Evolutionary conservation across 2,113 vertebrate species (phyloP).

Genomic region (Montifringilla adamsi): DNA sequence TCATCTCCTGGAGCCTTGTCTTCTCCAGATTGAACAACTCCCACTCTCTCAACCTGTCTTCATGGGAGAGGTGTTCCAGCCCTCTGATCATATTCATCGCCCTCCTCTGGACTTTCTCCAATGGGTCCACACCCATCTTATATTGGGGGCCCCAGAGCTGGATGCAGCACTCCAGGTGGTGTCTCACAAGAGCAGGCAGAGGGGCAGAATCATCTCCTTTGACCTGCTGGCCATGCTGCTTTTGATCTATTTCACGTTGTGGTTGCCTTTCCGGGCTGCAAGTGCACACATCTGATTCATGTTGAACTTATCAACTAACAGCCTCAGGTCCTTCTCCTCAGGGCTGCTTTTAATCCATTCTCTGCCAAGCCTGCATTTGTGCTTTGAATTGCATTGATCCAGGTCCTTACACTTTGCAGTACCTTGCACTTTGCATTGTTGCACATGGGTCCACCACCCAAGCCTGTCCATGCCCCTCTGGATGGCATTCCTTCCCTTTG

Average conservation of each 20-base stretch:
- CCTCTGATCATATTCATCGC: neutral
- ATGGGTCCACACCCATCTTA: neutral
- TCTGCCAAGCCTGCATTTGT: neutral
- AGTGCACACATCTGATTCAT: rapidly evolving
- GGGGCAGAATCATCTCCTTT: neutral
- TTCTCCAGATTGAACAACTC: neutral
- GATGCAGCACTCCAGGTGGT: neutral
- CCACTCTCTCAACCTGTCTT: neutral
- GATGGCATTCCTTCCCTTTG: neutral
- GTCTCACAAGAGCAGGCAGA: neutral
- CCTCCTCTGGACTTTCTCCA: neutral
- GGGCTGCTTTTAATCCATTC: neutral
- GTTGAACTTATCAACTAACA: neutral
- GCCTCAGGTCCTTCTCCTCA: neutral
- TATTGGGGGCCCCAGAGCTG: neutral
- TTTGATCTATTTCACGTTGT: neutral
- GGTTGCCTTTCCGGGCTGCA: neutral
- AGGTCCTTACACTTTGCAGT: neutral
- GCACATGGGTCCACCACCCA: neutral
- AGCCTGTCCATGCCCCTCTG: neutral
- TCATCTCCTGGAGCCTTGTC: neutral
- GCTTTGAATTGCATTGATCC: neutral
- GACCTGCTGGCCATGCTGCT: neutral
- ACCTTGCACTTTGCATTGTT: neutral
- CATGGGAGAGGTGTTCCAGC: neutral